phyloP scores from a whole-genome alignment of 2,797 vertebrate genomes.

The Coilia nasus region DNA sequence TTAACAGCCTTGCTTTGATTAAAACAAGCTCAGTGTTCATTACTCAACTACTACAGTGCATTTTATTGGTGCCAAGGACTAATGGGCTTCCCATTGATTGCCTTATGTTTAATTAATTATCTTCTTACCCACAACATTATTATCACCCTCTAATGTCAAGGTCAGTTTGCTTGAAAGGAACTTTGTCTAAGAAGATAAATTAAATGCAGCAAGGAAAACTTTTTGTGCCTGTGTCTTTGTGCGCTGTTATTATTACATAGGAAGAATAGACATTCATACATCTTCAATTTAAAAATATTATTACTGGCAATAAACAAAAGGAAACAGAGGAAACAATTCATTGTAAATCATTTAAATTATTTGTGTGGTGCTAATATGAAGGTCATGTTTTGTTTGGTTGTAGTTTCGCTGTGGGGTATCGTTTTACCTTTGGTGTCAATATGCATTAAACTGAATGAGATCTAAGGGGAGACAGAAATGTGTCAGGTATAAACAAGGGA shows the following conservation, averaged over 20 bases:
- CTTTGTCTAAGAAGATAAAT: neutral
- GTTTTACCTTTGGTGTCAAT: neutral
- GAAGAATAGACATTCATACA: neutral
- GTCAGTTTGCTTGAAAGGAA: constrained; percentile 26
- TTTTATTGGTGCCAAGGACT: constrained; percentile 36
- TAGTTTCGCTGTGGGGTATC: neutral
- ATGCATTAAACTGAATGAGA: neutral
- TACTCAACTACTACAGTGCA: constrained; percentile 42
- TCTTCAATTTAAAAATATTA: neutral
- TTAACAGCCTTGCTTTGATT: constrained; percentile 38
- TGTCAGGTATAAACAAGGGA: neutral
- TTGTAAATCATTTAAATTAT: neutral
- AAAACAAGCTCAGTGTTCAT: constrained; percentile 44
- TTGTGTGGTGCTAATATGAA: neutral
- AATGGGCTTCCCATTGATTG: constrained; percentile 59
- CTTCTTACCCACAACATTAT: constrained; percentile 58
- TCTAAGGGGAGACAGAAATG: neutral
- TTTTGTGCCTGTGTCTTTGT: neutral
- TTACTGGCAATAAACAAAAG: neutral
- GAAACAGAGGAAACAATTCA: neutral
- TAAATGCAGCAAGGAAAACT: neutral
- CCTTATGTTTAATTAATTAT: constrained; percentile 69
- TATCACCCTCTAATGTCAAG: constrained; percentile 40
- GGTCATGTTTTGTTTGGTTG: neutral
- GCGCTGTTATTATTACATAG: neutral